These are phyloP conservation scores for Phocoena sinus DNA, from an alignment of 2,113 vertebrate species.

Conservation along the genomic window DNA sequence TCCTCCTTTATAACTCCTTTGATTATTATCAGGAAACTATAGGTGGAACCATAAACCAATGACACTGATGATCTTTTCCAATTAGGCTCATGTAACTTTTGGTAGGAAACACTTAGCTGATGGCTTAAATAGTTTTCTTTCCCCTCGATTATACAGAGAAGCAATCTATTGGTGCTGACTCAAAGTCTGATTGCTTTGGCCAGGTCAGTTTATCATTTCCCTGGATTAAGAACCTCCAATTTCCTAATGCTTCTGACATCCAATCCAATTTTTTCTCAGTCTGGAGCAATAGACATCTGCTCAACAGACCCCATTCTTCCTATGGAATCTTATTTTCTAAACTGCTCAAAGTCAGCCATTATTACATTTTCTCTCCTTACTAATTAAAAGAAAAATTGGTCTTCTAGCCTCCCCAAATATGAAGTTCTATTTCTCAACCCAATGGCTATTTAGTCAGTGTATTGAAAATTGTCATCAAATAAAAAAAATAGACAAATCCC, in stretches of 20 bases:
- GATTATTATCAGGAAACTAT: not conserved
- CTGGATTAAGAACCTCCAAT: not conserved
- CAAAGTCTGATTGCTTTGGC: not conserved
- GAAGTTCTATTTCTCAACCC: not conserved
- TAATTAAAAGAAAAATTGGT: not conserved
- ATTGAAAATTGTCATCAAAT: not conserved
- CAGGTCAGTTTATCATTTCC: not conserved
- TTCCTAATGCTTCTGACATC: not conserved
- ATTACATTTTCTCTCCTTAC: not conserved
- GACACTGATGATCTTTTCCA: not conserved
- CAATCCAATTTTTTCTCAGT: not conserved
- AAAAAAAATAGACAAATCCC: not conserved
- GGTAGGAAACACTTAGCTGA: not conserved
- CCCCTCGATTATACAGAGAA: not conserved
- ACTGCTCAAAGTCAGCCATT: not conserved
- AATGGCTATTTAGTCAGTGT: not conserved
- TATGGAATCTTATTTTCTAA: not conserved
- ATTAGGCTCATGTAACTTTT: not conserved
- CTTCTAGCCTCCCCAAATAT: not conserved
- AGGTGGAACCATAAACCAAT: not conserved
- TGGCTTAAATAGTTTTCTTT: not conserved
- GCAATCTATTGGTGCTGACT: not conserved
- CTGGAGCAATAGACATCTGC: too few species aligned
- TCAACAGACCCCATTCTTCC: not conserved
- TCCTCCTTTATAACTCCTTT: too few species aligned